These are phyloP conservation scores for Thripadectes ignobilis DNA, from an alignment of 2,797 vertebrate genomes.

Conservation along the genomic window DNA sequence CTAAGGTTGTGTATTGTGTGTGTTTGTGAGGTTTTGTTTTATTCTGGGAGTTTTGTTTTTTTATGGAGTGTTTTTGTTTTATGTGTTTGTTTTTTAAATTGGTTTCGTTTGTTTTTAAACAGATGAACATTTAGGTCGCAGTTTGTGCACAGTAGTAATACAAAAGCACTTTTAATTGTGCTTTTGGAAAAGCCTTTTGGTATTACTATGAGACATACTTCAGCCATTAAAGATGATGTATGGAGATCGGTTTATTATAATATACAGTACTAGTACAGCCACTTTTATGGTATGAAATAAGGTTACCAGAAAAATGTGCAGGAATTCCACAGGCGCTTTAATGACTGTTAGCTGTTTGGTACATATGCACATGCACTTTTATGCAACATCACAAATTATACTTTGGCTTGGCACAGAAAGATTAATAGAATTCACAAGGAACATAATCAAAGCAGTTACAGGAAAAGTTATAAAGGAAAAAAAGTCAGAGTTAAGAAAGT, in stretches of 20 bases:
- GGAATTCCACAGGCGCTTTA: background rate
- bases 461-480: background rate
- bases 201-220: background rate
- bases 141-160: background rate
- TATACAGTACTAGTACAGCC: background rate
- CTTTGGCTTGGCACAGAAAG: background rate
- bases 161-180: background rate
- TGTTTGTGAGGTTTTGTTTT: background rate
- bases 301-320: background rate
- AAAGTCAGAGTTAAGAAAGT: background rate
- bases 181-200: background rate
- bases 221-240: background rate
- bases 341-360: background rate
- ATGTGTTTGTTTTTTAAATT: background rate
- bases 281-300: background rate
- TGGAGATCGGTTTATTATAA: background rate
- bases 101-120: background rate
- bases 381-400: background rate
- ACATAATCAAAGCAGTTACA: background rate
- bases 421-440: background rate
- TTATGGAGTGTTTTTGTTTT: background rate
- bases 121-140: background rate
- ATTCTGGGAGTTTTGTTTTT: background rate
- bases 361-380: background rate
- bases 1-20: fast-evolving